phyloP scores from a whole-genome alignment of 2,888 invertebrate species.

The Diplolepis rosae region DNA sequence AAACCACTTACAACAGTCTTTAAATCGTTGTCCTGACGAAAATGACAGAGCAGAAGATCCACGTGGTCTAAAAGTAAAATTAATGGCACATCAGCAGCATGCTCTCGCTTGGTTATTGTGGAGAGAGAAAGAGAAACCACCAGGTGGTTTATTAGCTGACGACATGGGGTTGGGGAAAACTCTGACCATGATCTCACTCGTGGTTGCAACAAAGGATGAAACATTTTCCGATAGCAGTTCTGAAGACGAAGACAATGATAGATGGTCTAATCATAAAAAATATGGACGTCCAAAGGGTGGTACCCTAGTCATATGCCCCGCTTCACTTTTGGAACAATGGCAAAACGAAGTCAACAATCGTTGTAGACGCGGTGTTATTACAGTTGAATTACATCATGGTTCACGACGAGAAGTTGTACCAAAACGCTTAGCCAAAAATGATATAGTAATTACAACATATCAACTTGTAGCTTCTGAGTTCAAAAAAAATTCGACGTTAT shows the following conservation, averaged over 20 bases:
- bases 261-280: slow-evolving; percentile 4
- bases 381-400: slow-evolving; percentile 86
- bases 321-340: slow-evolving; percentile 94
- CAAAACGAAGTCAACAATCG: slow-evolving; percentile 83
- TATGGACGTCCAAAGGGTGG: slow-evolving; percentile 75
- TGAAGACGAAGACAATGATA: slow-evolving; percentile 28
- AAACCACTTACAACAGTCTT: slow-evolving; percentile 82
- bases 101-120: slow-evolving; percentile 92
- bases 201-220: slow-evolving; percentile 74
- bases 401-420: slow-evolving; percentile 78
- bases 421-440: slow-evolving; percentile 78
- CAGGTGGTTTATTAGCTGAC: slow-evolving; percentile 91
- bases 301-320: slow-evolving; percentile 94
- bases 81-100: slow-evolving; percentile 90
- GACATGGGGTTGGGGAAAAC: slow-evolving; percentile 92
- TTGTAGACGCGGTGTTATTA: slow-evolving; percentile 78
- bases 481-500: slow-evolving; percentile 62
- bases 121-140: slow-evolving; percentile 90
- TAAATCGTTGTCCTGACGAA: slow-evolving; percentile 81
- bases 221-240: slow-evolving; percentile 53
- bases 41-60: slow-evolving; percentile 78
- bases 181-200: slow-evolving; percentile 85
- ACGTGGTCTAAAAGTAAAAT: slow-evolving; percentile 77
- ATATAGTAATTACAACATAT: slow-evolving; percentile 94
- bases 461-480: slow-evolving; percentile 81